Evolutionary conservation across 2,797 vertebrate species (phyloP).

Genomic region (Epinephelus coioides): DNA sequence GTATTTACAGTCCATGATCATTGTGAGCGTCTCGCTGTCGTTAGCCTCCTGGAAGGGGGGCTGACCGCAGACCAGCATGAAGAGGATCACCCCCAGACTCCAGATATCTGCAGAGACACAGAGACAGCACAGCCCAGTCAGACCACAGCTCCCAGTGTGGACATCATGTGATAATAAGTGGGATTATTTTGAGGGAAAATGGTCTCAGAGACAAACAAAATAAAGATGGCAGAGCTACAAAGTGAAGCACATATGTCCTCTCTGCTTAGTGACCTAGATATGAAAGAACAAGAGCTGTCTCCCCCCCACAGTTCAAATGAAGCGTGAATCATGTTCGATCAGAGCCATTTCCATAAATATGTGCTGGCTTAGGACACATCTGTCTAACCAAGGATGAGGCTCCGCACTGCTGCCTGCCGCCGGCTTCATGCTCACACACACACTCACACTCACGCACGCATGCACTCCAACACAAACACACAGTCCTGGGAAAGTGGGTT

Average conservation of each 20-base stretch:
- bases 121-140: background rate
- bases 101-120: constrained; percentile 88
- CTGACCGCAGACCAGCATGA: constrained; percentile 94
- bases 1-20: constrained; percentile 97
- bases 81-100: constrained; percentile 94
- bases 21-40: constrained; percentile 94
- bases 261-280: constrained; percentile 72
- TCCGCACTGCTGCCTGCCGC: constrained; percentile 43
- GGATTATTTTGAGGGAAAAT: background rate
- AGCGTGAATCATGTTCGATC: constrained; percentile 71
- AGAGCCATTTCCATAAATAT: constrained; percentile 67
- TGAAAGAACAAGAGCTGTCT: constrained; percentile 23
- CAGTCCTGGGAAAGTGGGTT: constrained; percentile 69
- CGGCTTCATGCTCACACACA: constrained; percentile 19
- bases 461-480: constrained; percentile 25
- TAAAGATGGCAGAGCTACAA: constrained; percentile 17
- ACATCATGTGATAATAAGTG: background rate
- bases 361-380: constrained; percentile 59
- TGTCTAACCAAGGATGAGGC: constrained; percentile 60
- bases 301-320: constrained; percentile 56
- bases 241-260: constrained; percentile 30
- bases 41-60: constrained; percentile 94
- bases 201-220: background rate
- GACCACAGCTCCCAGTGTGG: background rate
- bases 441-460: constrained; percentile 13